These are phyloP conservation scores for Polydrusus cervinus DNA, from an alignment of 2,888 invertebrate species.

Conservation along the genomic window DNA sequence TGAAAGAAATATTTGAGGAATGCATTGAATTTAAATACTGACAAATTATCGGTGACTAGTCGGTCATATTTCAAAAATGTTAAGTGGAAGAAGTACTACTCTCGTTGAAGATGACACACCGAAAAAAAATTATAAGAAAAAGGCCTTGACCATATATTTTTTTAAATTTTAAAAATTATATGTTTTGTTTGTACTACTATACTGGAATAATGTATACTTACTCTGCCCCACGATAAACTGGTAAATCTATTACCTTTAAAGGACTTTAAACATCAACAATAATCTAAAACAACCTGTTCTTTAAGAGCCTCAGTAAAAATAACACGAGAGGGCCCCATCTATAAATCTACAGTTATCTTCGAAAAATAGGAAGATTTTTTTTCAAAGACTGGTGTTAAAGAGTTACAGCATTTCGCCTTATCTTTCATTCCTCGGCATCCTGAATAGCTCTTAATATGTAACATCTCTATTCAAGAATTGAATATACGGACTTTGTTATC, in stretches of 20 bases:
- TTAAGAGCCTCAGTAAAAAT: neutral
- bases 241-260: neutral
- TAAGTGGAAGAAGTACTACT: neutral
- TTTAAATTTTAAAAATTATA: no score
- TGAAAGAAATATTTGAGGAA: constrained; percentile 41
- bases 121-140: no score
- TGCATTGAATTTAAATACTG: constrained; percentile 50
- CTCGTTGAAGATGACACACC: no score
- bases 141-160: no score
- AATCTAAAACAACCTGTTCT: constrained; percentile 20
- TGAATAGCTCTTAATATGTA: neutral
- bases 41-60: constrained; percentile 39
- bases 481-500: no score
- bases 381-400: neutral
- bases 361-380: constrained; percentile 8
- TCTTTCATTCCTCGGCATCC: neutral
- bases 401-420: constrained; percentile 1
- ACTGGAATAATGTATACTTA: no score
- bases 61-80: constrained; percentile 28
- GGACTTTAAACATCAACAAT: neutral
- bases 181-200: no score
- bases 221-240: no score
- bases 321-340: neutral
- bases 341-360: constrained; percentile 18
- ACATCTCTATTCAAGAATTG: neutral